Conservation (phyloP, 2,888 invertebrate species). For the Protodeltote pygarga region DNA sequence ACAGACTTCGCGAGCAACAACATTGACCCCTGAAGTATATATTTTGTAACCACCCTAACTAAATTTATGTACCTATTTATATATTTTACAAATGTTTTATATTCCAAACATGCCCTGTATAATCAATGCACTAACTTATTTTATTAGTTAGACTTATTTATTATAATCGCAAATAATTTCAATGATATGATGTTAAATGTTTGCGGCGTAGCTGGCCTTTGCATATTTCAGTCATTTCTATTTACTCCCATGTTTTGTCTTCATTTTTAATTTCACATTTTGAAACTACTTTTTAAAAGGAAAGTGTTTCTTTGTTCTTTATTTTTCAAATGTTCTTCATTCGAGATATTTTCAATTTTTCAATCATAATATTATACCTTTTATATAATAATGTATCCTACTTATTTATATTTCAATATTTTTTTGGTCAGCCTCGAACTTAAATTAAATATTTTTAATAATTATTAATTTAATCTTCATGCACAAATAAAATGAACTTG, state of each 20-base stretch:
- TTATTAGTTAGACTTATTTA: conserved; percentile 45
- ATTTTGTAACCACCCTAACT: conserved; percentile 46
- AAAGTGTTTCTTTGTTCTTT: conserved; percentile 69
- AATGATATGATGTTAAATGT: conserved; percentile 21
- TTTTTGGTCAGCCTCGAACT: conserved; percentile 52
- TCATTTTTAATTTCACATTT: conserved; percentile 51
- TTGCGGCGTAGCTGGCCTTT: conserved; percentile 54
- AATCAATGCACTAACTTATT: conserved; percentile 53
- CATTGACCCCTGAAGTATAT: conserved; percentile 61
- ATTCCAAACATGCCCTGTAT: conserved; percentile 65
- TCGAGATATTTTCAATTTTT: conserved; percentile 42
- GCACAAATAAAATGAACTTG: conserved; percentile 20
- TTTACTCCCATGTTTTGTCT: conserved; percentile 33
- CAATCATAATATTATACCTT: too few relatives aligned
- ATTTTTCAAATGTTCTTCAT: conserved; percentile 46
- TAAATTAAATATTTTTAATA: conserved; percentile 11
- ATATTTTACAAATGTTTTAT: conserved; percentile 69
- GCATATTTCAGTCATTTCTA: conserved; percentile 39
- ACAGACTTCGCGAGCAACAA: conserved; percentile 45
- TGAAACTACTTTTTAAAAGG: conserved; percentile 70
- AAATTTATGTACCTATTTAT: conserved; percentile 25
- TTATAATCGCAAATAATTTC: conserved; percentile 22
- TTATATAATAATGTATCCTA: conserved; percentile 34
- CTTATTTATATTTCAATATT: conserved; percentile 20
- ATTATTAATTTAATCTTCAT: conserved; percentile 23